A percentile compares a stretch with the other conserved stretches of the same genome.
Evolutionary conservation across 2,888 invertebrate genomes (phyloP).

Genomic region (Serrognathus titanus): DNA sequence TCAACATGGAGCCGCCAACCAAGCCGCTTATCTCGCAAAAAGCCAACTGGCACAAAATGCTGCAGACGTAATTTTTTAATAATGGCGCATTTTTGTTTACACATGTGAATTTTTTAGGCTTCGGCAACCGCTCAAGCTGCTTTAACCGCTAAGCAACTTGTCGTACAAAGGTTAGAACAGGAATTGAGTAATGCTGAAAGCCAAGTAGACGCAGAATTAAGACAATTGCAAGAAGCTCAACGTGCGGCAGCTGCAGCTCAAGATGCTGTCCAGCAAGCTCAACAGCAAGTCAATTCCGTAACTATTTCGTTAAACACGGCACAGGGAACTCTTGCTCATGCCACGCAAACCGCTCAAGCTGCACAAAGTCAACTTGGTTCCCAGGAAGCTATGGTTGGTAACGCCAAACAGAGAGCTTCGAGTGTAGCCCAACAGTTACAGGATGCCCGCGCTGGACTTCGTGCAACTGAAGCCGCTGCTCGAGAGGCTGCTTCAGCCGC

Average conservation of each 20-base stretch:
- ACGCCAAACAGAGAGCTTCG: constrained; percentile 66
- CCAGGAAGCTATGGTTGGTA: constrained; percentile 74
- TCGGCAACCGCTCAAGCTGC: constrained; percentile 63
- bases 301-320: constrained; percentile 74
- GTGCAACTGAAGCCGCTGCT: constrained; percentile 69
- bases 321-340: constrained; percentile 70
- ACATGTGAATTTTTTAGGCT: constrained; percentile 49
- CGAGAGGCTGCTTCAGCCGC: constrained; percentile 66
- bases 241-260: constrained; percentile 66
- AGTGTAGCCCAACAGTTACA: constrained; percentile 65
- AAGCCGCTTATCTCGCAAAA: constrained; percentile 8
- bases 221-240: constrained; percentile 71
- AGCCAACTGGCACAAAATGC: constrained; percentile 6
- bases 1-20: constrained; percentile 8
- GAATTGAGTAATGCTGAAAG: constrained; percentile 69
- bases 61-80: neutral
- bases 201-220: constrained; percentile 64
- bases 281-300: constrained; percentile 61
- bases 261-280: constrained; percentile 60
- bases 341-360: constrained; percentile 68
- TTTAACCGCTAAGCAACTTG: constrained; percentile 59
- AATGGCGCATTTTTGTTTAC: no score
- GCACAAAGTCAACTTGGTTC: constrained; percentile 73
- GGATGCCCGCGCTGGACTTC: constrained; percentile 68
- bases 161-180: constrained; percentile 60